Conservation (phyloP, 2,113 vertebrate genomes). For the Lamprotornis superbus region DNA sequence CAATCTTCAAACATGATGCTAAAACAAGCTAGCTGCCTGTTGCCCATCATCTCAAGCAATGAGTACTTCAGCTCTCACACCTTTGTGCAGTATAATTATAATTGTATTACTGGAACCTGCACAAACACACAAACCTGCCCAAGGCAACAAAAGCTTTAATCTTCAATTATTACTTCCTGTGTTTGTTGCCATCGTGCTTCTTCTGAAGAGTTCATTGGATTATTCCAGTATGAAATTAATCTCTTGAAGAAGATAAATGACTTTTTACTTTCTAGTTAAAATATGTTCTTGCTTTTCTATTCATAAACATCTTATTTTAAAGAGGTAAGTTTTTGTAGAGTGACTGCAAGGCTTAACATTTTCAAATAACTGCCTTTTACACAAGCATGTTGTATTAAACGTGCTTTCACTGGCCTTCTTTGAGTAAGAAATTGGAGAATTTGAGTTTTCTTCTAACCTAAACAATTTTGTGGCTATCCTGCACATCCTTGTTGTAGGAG, state of each 20-base stretch:
- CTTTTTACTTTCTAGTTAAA: background rate
- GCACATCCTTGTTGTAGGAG: background rate
- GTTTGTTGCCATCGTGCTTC: background rate
- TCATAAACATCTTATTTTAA: background rate
- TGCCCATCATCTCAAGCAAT: background rate
- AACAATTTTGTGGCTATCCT: background rate
- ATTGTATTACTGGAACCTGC: background rate
- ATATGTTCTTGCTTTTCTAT: background rate
- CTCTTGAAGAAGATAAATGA: background rate
- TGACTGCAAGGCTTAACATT: background rate
- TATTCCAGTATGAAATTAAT: constrained; percentile 18
- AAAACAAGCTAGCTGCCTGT: background rate
- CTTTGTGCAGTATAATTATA: background rate
- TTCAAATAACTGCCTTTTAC: background rate
- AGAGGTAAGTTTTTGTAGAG: background rate
- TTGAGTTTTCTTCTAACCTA: background rate
- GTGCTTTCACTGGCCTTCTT: background rate
- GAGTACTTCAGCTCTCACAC: constrained; percentile 1
- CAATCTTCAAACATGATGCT: constrained; percentile 28
- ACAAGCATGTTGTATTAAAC: background rate
- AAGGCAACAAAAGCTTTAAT: constrained; percentile 39
- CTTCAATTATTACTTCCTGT: background rate
- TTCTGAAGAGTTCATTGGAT: background rate
- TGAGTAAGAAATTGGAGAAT: background rate
- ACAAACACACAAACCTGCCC: background rate